Evolutionary conservation across 2,888 invertebrate species (phyloP), one percentile per base, ranked within the genome.

Genomic region (Eilema caniola): DNA sequence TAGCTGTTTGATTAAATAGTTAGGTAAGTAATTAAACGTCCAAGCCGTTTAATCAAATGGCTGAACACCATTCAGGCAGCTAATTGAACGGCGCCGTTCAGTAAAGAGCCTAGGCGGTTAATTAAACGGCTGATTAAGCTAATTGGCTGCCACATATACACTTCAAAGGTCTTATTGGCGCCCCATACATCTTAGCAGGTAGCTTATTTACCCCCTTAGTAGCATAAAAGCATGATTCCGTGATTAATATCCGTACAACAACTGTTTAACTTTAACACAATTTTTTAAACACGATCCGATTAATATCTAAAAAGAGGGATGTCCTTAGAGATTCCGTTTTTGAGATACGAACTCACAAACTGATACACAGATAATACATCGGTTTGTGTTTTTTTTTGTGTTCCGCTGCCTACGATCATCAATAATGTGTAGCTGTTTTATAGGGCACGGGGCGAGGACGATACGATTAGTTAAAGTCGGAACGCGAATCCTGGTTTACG

Each of bases 281-380:
- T 71, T 71, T 69, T 73, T 68, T 16, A 77, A 74, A 68, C 74
- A 71, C 67, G 33, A 78, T 71, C 62, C 59, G 81, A 83, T 83
- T 59, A 71, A 63, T 63, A 81, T 81, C 80, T 47, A 66, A 62
- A 70, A 81, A 70, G 75, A 62, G 41, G 37, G 33, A 57, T 63
- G 62, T 63, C 68, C 41, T 72, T 71, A 61, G 62, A 82, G 82
- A 81, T 81, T 73, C 62, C 31, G 78, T 83, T 82, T 77, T 73
- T 71, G 80, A 82, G 84, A 83, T 82, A 82, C 75, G 74, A 62
- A 59, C 57, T 66, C 68, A 82, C 80, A 81, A 74, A 83, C 75
- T 77, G 75, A 71, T 73, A 81, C 83, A 79, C 69, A 79, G 77
- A 75, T 79, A 74, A 79, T 77, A 73, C 75, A 73, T 79, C 72